Conservation (phyloP, 2,797 vertebrate species). For the Chelon labrosus region DNA sequence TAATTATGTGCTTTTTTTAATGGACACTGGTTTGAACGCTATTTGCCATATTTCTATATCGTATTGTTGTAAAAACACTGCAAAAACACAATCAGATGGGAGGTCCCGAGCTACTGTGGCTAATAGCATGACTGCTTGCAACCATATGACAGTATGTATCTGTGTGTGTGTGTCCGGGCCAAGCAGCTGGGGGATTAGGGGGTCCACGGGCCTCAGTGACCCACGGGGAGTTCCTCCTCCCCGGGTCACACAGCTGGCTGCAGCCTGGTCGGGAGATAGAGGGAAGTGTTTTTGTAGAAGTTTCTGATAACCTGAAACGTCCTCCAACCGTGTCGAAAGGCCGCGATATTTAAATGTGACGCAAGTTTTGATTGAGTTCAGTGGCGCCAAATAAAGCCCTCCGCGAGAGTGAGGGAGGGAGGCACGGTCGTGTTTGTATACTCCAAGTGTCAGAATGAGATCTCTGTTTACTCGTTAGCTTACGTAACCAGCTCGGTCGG, state of each 20-base stretch:
- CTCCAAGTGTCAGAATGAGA: conserved; percentile 16
- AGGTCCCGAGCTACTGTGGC: not conserved
- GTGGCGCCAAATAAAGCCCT: conserved; percentile 18
- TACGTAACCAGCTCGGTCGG: conserved; percentile 12
- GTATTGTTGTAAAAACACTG: not conserved
- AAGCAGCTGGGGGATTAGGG: conserved; percentile 63
- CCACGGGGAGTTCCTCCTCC: conserved; percentile 55
- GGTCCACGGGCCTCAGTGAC: conserved; percentile 63
- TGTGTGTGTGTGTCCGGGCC: conserved; percentile 28
- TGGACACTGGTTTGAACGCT: not conserved
- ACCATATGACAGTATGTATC: conserved; percentile 20
- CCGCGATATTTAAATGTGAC: not conserved
- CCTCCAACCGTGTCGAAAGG: not conserved
- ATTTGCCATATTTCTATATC: not conserved
- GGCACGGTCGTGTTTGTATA: conserved; percentile 42
- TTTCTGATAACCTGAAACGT: conserved; percentile 15
- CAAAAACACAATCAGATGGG: not conserved
- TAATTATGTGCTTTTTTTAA: too few relatives aligned
- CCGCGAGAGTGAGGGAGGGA: not conserved
- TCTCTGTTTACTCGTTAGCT: conserved; percentile 44
- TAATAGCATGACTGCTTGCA: conserved; percentile 15
- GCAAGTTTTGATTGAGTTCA: conserved; percentile 12
- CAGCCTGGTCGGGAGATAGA: conserved; percentile 32
- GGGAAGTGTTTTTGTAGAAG: not conserved
- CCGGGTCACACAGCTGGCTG: conserved; percentile 73